A percentile compares a stretch with the other conserved stretches of the same genome.
These are phyloP conservation scores for Ursus arctos DNA, from an alignment of 2,113 vertebrate species.

Conservation along the genomic window DNA sequence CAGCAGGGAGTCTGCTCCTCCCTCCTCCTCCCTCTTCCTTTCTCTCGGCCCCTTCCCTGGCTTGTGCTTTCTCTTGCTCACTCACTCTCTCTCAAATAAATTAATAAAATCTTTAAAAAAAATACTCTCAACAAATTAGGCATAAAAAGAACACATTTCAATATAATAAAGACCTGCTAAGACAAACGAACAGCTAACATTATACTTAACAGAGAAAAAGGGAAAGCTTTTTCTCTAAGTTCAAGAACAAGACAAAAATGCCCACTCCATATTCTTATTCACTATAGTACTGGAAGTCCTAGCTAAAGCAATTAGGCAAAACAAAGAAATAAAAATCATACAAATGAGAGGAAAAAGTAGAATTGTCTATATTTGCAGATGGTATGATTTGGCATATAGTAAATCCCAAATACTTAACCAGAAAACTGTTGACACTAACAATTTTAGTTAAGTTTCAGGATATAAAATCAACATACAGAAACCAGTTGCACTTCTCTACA, in stretches of 20 bases:
- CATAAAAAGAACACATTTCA: neutral
- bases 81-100: too few species aligned
- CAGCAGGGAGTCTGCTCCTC: too few species aligned
- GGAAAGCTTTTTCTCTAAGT: neutral
- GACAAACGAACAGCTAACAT: neutral
- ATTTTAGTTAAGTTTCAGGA: neutral
- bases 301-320: neutral
- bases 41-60: too few species aligned
- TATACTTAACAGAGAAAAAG: neutral
- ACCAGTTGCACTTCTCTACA: neutral
- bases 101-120: neutral
- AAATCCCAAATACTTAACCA: neutral
- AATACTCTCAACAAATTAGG: neutral
- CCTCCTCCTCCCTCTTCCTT: too few species aligned
- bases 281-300: neutral
- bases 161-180: neutral
- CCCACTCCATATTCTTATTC: neutral
- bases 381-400: neutral
- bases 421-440: neutral
- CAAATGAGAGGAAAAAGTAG: neutral
- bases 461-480: neutral
- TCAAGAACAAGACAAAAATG: neutral
- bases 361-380: neutral
- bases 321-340: neutral
- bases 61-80: too few species aligned